phyloP scores from a whole-genome alignment of 2,888 invertebrate genomes.

The Tupiocoris notatus region DNA sequence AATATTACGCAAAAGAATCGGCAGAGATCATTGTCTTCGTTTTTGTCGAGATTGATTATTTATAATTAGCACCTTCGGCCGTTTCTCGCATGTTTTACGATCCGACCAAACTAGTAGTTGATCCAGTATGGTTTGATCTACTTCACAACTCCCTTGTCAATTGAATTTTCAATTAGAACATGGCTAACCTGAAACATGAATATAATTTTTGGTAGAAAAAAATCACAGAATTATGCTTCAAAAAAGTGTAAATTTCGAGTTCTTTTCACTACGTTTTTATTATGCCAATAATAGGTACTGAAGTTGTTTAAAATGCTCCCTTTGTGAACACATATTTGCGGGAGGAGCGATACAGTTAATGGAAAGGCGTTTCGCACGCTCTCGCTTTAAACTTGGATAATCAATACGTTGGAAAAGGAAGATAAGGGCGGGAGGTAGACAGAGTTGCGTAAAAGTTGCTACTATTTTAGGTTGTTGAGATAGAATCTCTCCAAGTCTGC shows the following conservation, averaged over 20 bases:
- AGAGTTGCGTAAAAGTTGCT: not conserved
- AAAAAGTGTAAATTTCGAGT: too few relatives aligned
- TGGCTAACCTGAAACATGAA: too few relatives aligned
- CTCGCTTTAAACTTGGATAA: slow-evolving; percentile 29
- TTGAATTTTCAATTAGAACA: too few relatives aligned
- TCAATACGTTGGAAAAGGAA: slow-evolving; percentile 11
- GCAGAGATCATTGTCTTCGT: not conserved
- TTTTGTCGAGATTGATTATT: not conserved
- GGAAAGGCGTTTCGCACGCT: slow-evolving; percentile 29
- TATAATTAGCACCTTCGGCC: not conserved
- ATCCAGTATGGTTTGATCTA: too few relatives aligned
- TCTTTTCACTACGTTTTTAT: too few relatives aligned
- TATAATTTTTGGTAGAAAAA: too few relatives aligned
- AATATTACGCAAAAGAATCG: not conserved
- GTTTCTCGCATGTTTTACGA: not conserved
- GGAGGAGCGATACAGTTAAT: too few relatives aligned
- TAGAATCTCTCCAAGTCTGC: not conserved
- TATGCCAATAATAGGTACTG: too few relatives aligned
- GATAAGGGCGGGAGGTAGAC: slow-evolving; percentile 5
- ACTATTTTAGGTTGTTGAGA: not conserved
- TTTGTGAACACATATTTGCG: too few relatives aligned
- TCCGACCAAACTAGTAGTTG: not conserved
- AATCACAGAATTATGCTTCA: too few relatives aligned
- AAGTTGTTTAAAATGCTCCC: too few relatives aligned
- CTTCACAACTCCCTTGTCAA: too few relatives aligned